A percentile compares a stretch with the other conserved stretches of the same genome.
These are phyloP conservation scores for Aythya baeri DNA, from an alignment of 2,113 vertebrate species.

Conservation along the genomic window DNA sequence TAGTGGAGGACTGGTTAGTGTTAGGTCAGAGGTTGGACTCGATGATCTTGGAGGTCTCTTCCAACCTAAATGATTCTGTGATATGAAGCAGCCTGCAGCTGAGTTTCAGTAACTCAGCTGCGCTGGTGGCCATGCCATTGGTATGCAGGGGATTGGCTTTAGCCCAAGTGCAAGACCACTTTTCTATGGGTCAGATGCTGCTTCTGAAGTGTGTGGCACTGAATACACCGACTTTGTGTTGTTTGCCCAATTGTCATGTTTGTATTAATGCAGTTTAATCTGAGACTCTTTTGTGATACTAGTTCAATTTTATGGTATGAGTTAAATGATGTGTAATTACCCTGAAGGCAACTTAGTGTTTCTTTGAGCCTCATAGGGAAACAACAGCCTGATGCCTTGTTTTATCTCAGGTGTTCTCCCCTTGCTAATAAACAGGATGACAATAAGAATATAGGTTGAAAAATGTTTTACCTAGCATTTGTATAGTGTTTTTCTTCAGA, in stretches of 20 bases:
- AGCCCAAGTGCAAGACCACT: neutral
- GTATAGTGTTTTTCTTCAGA: neutral
- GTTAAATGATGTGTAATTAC: neutral
- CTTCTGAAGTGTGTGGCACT: neutral
- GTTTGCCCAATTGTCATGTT: neutral
- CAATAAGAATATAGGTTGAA: neutral
- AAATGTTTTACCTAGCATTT: neutral
- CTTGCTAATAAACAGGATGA: neutral
- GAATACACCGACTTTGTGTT: neutral
- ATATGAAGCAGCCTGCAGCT: neutral
- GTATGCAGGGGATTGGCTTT: neutral
- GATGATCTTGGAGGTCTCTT: too few relatives aligned
- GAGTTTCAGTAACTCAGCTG: neutral
- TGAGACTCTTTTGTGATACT: neutral
- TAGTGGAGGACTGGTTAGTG: too few relatives aligned
- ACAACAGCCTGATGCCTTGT: neutral
- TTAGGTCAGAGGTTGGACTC: too few relatives aligned
- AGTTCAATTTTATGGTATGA: neutral
- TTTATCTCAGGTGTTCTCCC: neutral
- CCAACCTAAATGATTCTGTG: too few relatives aligned
- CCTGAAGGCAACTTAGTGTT: neutral
- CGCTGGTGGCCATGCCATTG: accelerated
- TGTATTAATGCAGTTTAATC: neutral
- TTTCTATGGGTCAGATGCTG: neutral
- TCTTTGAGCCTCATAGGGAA: neutral